A percentile compares a stretch with the other conserved stretches of the same genome.
These are phyloP conservation scores for Chouioia cunea DNA, from an alignment of 2,888 invertebrate species.

Conservation along the genomic window DNA sequence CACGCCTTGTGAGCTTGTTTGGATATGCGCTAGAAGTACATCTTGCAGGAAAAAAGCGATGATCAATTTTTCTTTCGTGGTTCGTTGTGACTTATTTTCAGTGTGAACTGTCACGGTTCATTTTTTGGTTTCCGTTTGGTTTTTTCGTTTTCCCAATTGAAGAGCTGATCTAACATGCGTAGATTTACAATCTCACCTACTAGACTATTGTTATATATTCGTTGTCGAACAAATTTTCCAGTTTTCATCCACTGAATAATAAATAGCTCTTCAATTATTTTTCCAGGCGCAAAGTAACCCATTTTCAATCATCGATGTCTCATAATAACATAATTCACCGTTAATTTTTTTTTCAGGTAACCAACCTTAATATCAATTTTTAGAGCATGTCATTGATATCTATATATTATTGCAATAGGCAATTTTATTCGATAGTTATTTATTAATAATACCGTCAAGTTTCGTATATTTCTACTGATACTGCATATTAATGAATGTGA, in stretches of 20 bases:
- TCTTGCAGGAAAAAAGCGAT: conserved; percentile 11
- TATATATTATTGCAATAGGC: conserved; percentile 24
- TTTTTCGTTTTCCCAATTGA: conserved; percentile 23
- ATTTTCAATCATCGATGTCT: conserved; percentile 47
- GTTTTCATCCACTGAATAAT: conserved; percentile 10
- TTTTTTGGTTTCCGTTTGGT: background rate
- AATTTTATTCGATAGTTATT: conserved; percentile 23
- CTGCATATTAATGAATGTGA: conserved; percentile 19
- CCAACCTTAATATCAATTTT: conserved; percentile 37
- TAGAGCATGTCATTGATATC: conserved; percentile 42
- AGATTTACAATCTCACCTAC: background rate
- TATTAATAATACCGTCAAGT: too few species aligned
- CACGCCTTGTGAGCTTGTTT: conserved; percentile 21
- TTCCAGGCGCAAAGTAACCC: conserved; percentile 47
- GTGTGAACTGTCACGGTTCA: background rate
- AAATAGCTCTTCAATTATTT: conserved; percentile 44
- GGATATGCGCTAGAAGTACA: conserved; percentile 30
- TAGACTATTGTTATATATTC: conserved; percentile 21
- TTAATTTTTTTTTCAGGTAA: conserved; percentile 48
- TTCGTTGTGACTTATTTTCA: background rate
- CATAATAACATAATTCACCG: conserved; percentile 43
- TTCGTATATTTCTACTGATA: background rate
- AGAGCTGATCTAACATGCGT: conserved; percentile 34
- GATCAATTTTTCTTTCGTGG: conserved; percentile 1
- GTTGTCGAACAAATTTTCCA: background rate